Percentiles rank a stretch among this genome's conserved stretches.
Conservation (phyloP, 2,888 invertebrate genomes). For the Erpobdella octoculata region DNA sequence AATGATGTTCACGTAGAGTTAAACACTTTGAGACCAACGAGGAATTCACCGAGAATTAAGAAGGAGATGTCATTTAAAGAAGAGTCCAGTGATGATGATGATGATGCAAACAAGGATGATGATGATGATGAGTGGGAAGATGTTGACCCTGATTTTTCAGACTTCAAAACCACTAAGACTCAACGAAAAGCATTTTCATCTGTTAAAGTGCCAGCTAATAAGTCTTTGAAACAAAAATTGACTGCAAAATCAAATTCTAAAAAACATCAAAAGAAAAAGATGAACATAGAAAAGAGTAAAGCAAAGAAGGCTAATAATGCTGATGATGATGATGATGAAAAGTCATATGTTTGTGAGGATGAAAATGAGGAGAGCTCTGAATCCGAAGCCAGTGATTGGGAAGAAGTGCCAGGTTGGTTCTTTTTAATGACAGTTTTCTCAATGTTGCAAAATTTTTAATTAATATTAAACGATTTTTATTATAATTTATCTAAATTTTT, state of each 20-base stretch:
- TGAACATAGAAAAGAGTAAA: background rate
- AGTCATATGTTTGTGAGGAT: background rate
- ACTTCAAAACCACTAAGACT: background rate
- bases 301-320: background rate
- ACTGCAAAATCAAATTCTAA: background rate
- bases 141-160: background rate
- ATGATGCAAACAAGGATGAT: too few species aligned
- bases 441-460: background rate
- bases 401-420: slow-evolving; percentile 62
- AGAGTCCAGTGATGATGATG: too few species aligned
- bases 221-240: too few species aligned
- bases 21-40: too few species aligned
- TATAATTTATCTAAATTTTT: too few species aligned
- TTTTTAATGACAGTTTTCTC: background rate
- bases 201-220: too few species aligned
- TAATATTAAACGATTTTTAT: too few species aligned
- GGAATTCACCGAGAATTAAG: too few species aligned
- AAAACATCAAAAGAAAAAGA: background rate
- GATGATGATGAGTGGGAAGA: slow-evolving; percentile 16
- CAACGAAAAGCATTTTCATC: background rate
- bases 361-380: background rate
- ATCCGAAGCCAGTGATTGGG: slow-evolving; percentile 60
- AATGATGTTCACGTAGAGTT: too few species aligned
- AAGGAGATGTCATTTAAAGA: too few species aligned
- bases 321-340: background rate